A percentile compares a stretch with the other conserved stretches of the same genome.
These are phyloP conservation scores for Turritopsis dohrnii DNA, from an alignment of 30 jellyfish, hydroid and myxozoan species.

Conservation along the genomic window DNA sequence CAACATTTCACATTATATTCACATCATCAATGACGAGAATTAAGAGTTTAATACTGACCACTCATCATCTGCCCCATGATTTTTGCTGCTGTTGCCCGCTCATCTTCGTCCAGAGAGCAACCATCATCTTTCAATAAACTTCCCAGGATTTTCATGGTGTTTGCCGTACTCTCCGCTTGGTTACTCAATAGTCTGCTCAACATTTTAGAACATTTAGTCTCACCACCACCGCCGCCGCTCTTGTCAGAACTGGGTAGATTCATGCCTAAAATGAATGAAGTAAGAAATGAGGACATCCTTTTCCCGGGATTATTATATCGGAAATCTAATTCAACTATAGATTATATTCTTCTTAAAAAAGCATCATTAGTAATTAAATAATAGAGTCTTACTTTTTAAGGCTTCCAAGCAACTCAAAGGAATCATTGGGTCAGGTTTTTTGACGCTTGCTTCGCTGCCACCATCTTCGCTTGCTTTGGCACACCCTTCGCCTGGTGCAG, in stretches of 20 bases:
- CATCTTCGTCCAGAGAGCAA: conserved; percentile 86
- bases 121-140: conserved; percentile 94
- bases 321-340: background rate
- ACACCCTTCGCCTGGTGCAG: conserved; percentile 29
- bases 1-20: too few species aligned
- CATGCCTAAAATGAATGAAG: background rate
- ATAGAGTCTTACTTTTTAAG: conserved; percentile 70
- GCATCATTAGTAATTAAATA: too few species aligned
- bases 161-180: conserved; percentile 98
- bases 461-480: conserved; percentile 17
- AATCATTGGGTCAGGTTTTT: conserved; percentile 72
- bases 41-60: conserved; percentile 66
- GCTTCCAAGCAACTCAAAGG: conserved; percentile 98
- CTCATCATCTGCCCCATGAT: conserved; percentile 94
- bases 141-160: conserved; percentile 83
- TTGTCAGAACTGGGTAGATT: conserved; percentile 7
- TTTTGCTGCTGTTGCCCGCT: conserved; percentile 90
- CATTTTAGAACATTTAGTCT: conserved; percentile 87
- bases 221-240: conserved; percentile 26
- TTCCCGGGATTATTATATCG: background rate
- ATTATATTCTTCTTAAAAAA: too few species aligned
- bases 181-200: conserved; percentile 78
- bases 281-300: background rate
- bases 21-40: too few species aligned
- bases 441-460: conserved; percentile 3